Conservation (phyloP, 2,797 vertebrate genomes). For the Hydrolagus colliei region DNA sequence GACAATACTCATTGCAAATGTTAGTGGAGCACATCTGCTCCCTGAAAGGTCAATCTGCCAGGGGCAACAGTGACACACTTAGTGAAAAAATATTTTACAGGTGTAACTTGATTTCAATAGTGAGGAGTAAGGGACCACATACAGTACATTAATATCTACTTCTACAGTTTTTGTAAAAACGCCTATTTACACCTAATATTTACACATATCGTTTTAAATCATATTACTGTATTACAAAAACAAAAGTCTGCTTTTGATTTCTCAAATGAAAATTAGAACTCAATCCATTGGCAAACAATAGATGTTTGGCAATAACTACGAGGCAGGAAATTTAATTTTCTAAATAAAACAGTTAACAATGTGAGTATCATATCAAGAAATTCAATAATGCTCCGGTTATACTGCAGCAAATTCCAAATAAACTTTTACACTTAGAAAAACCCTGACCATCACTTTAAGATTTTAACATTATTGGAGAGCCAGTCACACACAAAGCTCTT, state of each 20-base stretch:
- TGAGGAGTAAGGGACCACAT: background rate
- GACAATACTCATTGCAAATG: background rate
- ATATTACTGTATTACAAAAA: background rate
- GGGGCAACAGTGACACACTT: background rate
- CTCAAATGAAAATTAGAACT: background rate
- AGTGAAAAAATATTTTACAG: background rate
- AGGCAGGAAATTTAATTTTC: no score
- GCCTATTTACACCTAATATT: background rate
- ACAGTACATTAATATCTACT: background rate
- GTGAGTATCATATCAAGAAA: no score
- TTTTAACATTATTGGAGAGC: no score
- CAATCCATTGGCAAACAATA: background rate
- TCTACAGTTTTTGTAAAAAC: background rate
- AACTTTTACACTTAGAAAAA: no score
- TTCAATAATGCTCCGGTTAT: no score
- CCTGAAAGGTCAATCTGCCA: background rate
- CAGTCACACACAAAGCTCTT: no score
- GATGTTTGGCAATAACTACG: background rate
- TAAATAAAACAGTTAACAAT: no score
- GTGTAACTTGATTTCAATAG: no score
- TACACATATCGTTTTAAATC: background rate
- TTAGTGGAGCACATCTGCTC: background rate
- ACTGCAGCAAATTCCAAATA: no score
- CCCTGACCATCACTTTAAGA: no score
- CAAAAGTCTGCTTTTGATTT: background rate